phyloP scores from a whole-genome alignment of 2,113 vertebrate genomes.

The Macroglossus sobrinus region DNA sequence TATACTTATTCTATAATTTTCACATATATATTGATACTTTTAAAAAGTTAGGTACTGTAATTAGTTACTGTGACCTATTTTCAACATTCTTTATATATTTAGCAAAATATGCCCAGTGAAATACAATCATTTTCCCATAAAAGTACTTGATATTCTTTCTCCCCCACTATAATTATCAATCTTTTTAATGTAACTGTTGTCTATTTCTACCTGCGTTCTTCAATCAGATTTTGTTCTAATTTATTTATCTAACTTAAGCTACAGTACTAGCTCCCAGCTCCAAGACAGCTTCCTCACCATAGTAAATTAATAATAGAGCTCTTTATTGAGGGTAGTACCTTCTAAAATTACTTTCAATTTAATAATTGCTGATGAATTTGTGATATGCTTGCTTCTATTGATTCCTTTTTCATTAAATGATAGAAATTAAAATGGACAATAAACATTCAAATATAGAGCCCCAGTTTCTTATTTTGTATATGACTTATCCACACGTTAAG shows the following conservation, averaged over 20 bases:
- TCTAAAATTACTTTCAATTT: constrained; percentile 83
- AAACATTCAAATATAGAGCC: constrained; percentile 73
- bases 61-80: constrained; percentile 1
- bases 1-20: background rate
- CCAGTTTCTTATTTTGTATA: constrained; percentile 50
- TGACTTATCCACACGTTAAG: constrained; percentile 58
- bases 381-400: constrained; percentile 71
- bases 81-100: constrained; percentile 63
- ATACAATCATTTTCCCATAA: constrained; percentile 51
- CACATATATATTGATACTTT: background rate
- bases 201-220: constrained; percentile 71
- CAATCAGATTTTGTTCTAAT: constrained; percentile 81
- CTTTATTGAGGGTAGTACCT: constrained; percentile 78
- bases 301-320: constrained; percentile 84
- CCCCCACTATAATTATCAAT: constrained; percentile 56
- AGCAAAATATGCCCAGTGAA: constrained; percentile 34
- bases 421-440: constrained; percentile 82
- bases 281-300: constrained; percentile 76
- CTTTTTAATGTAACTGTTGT: constrained; percentile 69
- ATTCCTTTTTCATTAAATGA: constrained; percentile 75
- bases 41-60: background rate
- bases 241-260: constrained; percentile 84
- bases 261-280: constrained; percentile 73
- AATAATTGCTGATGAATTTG: constrained; percentile 80
- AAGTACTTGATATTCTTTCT: constrained; percentile 57